A percentile compares a stretch with the other conserved stretches of the same genome.
Evolutionary conservation across 2,113 vertebrate species (phyloP).

Genomic region (Cinclus mexicanus): DNA sequence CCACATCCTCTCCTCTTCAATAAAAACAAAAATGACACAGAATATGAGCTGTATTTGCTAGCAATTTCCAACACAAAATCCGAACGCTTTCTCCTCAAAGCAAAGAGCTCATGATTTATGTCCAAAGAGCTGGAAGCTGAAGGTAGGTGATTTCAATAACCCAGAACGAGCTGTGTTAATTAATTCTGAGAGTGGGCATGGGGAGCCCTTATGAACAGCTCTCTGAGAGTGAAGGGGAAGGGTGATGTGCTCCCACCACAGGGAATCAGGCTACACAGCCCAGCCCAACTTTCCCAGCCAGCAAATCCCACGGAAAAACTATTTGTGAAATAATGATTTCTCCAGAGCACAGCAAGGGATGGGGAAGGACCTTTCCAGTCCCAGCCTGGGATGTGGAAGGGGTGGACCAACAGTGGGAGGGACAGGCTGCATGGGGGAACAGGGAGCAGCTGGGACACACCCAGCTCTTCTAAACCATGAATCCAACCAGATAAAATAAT

Average conservation of each 20-base stretch:
- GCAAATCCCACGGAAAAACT: slow-evolving; percentile 10
- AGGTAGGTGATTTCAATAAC: not conserved
- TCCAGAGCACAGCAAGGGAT: not conserved
- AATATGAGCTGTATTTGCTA: not conserved
- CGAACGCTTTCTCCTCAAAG: slow-evolving; percentile 4
- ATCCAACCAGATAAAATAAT: not conserved
- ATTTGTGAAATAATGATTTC: slow-evolving; percentile 24
- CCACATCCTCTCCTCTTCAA: slow-evolving; percentile 52
- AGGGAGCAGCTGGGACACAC: not conserved
- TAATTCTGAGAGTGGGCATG: not conserved
- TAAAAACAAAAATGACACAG: slow-evolving; percentile 20
- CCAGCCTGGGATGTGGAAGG: not conserved
- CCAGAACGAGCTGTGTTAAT: not conserved
- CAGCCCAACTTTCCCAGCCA: not conserved
- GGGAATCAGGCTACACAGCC: not conserved
- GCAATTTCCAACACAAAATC: slow-evolving; percentile 61
- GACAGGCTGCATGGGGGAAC: not conserved
- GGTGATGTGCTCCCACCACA: accelerated
- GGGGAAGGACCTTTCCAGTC: not conserved
- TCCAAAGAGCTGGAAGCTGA: not conserved
- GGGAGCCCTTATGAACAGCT: not conserved
- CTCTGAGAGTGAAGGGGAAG: not conserved
- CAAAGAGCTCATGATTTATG: slow-evolving; percentile 43
- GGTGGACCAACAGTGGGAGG: not conserved
- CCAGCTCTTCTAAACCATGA: not conserved